A percentile compares a stretch with the other conserved stretches of the same genome.
These are phyloP conservation scores for Sceloporus undulatus DNA, from an alignment of 2,113 vertebrate species.

Conservation along the genomic window DNA sequence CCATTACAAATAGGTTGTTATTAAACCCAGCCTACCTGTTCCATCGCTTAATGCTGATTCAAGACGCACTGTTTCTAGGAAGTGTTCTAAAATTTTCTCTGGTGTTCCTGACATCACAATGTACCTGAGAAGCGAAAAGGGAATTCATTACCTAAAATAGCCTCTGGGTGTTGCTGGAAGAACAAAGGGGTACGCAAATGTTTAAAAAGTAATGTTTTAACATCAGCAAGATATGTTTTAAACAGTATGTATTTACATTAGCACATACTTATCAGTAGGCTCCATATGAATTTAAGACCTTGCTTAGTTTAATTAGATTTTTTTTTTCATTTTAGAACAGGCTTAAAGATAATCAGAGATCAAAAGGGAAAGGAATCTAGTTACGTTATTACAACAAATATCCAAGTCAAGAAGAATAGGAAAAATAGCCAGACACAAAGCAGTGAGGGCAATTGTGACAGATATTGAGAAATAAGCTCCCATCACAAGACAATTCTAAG, in stretches of 20 bases:
- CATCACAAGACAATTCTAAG: constrained; percentile 5
- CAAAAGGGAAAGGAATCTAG: background rate
- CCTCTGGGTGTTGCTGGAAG: background rate
- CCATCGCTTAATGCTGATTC: constrained; percentile 90
- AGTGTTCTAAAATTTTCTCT: constrained; percentile 98
- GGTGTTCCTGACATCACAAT: constrained; percentile 98
- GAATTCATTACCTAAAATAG: background rate
- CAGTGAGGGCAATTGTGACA: background rate
- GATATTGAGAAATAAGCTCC: constrained; percentile 21
- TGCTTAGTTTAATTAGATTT: background rate
- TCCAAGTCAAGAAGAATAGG: background rate
- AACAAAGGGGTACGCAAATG: background rate
- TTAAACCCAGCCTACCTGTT: constrained; percentile 73
- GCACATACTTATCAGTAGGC: background rate
- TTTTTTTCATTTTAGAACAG: background rate
- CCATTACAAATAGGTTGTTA: constrained; percentile 15
- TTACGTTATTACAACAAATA: background rate
- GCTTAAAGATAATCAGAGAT: background rate
- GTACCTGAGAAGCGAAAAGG: constrained; percentile 83
- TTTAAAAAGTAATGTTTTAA: constrained; percentile 24
- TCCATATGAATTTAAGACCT: background rate
- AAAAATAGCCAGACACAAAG: background rate
- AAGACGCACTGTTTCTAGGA: constrained; percentile 95
- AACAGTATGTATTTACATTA: background rate
- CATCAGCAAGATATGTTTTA: background rate